A percentile compares a stretch with the other conserved stretches of the same genome.
Conservation (phyloP, 2,113 vertebrate species). For the Agapornis roseicollis region DNA sequence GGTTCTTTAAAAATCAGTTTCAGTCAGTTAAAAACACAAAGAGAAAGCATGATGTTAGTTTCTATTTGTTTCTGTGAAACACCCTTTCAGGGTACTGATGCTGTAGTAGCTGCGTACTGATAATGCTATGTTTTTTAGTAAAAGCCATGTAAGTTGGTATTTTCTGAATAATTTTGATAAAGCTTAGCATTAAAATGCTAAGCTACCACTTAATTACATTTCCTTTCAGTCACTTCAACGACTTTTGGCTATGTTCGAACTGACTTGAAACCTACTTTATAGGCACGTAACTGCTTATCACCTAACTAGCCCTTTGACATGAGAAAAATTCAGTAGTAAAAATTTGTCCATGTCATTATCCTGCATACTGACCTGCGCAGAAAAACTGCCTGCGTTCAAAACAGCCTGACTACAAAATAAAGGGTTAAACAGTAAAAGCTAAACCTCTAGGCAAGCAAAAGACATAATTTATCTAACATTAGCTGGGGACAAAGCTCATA, state of each 20-base stretch:
- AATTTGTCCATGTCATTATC: fast-evolving
- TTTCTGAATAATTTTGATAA: neutral
- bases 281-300: neutral
- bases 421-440: neutral
- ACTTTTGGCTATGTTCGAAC: neutral
- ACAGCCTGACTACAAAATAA: neutral
- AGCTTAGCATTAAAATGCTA: neutral
- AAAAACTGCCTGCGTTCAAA: neutral
- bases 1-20: neutral
- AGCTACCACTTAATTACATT: neutral
- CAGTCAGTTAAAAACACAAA: neutral
- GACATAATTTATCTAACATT: neutral
- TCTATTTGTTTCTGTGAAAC: neutral
- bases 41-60: fast-evolving
- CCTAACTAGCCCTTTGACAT: neutral
- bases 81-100: neutral
- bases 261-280: neutral
- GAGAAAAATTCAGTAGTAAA: neutral
- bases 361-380: neutral
- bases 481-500: neutral
- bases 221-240: neutral
- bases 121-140: fast-evolving
- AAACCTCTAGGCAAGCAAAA: neutral
- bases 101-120: neutral
- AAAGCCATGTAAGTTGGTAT: neutral